These are phyloP conservation scores for Eupithecia abbreviata DNA, from an alignment of 2,888 invertebrate species.

Conservation along the genomic window DNA sequence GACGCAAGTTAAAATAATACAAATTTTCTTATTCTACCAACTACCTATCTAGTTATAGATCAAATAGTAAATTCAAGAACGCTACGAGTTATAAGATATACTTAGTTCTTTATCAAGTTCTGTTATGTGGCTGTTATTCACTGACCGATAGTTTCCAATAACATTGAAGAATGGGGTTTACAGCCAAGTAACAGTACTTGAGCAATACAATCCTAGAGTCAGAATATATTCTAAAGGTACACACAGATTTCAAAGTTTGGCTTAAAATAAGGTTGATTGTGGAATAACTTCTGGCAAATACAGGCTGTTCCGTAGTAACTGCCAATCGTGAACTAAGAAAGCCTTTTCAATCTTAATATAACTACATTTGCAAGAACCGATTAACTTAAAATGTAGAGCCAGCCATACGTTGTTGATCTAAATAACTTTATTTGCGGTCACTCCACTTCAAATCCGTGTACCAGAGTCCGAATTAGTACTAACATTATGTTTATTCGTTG, in stretches of 20 bases:
- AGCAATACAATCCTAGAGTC: constrained; percentile 5
- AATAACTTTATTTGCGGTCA: constrained; percentile 9
- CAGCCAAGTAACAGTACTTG: constrained; percentile 14
- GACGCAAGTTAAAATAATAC: constrained; percentile 74
- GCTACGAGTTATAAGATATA: constrained; percentile 29
- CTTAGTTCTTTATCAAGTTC: constrained; percentile 15
- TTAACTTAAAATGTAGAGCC: constrained; percentile 17
- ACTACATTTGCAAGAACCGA: constrained; percentile 2
- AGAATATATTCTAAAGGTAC: constrained; percentile 53
- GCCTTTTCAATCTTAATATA: background rate
- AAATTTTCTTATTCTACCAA: constrained; percentile 55
- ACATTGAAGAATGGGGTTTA: background rate
- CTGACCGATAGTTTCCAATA: background rate
- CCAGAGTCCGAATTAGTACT: constrained; percentile 49
- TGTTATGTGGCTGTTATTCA: background rate
- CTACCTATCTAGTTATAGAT: constrained; percentile 46
- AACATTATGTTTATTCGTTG: constrained; percentile 73
- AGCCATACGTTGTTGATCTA: constrained; percentile 21
- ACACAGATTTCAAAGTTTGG: constrained; percentile 55
- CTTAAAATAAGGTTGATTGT: constrained; percentile 33
- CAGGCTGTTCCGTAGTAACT: constrained; percentile 59
- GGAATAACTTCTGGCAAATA: constrained; percentile 77
- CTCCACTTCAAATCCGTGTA: constrained; percentile 28
- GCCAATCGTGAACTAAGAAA: constrained; percentile 11
- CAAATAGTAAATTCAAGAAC: constrained; percentile 53